Evolutionary conservation across 2,113 vertebrate species (phyloP), one percentile per base, ranked within the genome.

Genomic region (Misgurnus anguillicaudatus): DNA sequence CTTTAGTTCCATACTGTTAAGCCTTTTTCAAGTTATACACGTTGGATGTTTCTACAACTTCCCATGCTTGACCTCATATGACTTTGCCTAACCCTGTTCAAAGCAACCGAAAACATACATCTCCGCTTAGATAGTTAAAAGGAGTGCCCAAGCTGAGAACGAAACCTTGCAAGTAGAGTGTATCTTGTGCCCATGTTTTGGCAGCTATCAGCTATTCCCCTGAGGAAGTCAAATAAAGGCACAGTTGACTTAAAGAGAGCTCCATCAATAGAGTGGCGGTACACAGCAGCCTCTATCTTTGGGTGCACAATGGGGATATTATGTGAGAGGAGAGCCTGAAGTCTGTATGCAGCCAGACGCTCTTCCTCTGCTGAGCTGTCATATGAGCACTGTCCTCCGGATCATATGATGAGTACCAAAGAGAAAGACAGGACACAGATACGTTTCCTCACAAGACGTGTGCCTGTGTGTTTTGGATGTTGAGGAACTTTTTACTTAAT

Each of bases 261-360:
- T 74, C 84, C 66, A 85, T 88, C 84, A 85, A 89, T 90, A 83
- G 90, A 90, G 85, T 88, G 42, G 66, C 57, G 14, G 78, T 81
- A 90, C 87, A 90, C 85, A 87, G 87, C 80, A 75, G 61, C 80
- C 76, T 80, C 82, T 85, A 75, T 64, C 17, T 55, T 55, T 51
- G 71, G 60, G 0, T n/a, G 75, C 81, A 92, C 91, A 93, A 93
- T 89, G 89, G 68, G 36, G 51, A 85, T 87, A 87, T 91, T 93
- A 85, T 93, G 42, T 19, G 83, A 7, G 80, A 66, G 57, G 80
- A 82, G 64, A 82, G 75, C 63, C 65, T 64, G 60, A n/a, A 69
- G 45, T 75, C 57, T 70, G 62, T 48, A 70, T 70, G 42, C 74
- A 73, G 36, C 62, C 69, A 63, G 76, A 80, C 82, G 77, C 77